Evolutionary conservation across 30 jellyfish, hydroid and myxozoan genomes (phyloP), one percentile per base, ranked within the genome.

Genomic region (Cassiopea andromeda): DNA sequence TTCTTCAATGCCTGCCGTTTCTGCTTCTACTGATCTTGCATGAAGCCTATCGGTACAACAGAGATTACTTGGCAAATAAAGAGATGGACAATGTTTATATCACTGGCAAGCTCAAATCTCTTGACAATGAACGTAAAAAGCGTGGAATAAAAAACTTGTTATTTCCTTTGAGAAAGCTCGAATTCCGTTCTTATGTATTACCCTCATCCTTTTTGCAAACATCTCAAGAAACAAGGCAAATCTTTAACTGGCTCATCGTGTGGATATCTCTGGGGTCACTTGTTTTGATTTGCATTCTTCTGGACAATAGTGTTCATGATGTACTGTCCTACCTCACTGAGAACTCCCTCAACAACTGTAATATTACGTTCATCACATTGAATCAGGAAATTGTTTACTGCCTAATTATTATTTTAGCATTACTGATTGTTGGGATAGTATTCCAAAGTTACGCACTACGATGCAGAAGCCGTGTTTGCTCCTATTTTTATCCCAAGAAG

Each of bases 161-260:
- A 19, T 87, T 95, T 46, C 99, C 99, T 14, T 84, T 95, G 68
- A 91, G 98, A 19, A 89, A 94, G 89, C 91, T 90, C 68, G 99
- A 95, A 78, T 91, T 95, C 86, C 98, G 97, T n/a, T 79, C 85
- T 45, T 95, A 95, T 64, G 80, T 91, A 16, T 90, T 95, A 79
- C 99, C 98, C 1, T 80, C 94, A 45, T 85, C 96, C 17, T 82
- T 95, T 48, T 57, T 80, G 76, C 88, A 77, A 82, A 87, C 99
- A 70, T 75, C 89, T 1, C 78, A 45, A 15, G 99, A 95, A 74
- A 54, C 78, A 60, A 74, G 73, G 67, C 85, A 69, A 59, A 83
- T 91, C 19, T 48, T 87, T 10, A 84, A 71, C 49, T 95, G 99
- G 99, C 47, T 95, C 66, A 12, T 91, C 48, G 85, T 90, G 10